These are phyloP conservation scores for Cryptocheilus praepositus DNA, from an alignment of 2,888 invertebrate species.

Conservation along the genomic window DNA sequence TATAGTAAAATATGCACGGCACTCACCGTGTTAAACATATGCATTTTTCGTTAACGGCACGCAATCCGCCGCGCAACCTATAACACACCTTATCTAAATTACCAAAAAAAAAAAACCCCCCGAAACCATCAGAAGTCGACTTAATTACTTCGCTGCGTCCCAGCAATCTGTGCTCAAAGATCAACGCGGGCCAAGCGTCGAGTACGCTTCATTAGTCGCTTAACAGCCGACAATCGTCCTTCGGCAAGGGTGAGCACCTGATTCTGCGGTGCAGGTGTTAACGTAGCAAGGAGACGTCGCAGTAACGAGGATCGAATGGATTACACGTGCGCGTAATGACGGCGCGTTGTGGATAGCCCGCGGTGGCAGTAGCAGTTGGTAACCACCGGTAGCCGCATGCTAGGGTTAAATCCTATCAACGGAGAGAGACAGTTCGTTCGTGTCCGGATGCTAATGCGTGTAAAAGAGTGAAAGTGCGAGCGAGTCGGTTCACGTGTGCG, in stretches of 20 bases:
- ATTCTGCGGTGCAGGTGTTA: constrained; percentile 45
- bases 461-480: not conserved
- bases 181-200: constrained; percentile 11
- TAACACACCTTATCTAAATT: too few relatives aligned
- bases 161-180: too few relatives aligned
- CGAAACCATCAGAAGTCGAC: too few relatives aligned
- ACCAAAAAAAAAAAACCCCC: too few relatives aligned
- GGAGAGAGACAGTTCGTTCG: constrained; percentile 24
- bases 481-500: not conserved
- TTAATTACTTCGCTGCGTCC: too few relatives aligned
- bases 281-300: constrained; percentile 36
- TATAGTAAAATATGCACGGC: too few relatives aligned
- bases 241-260: constrained; percentile 20
- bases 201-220: constrained; percentile 31
- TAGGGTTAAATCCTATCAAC: constrained; percentile 60
- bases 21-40: too few relatives aligned
- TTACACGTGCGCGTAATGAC: constrained; percentile 61
- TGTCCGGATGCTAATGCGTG: constrained; percentile 30
- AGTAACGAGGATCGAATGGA: constrained; percentile 62
- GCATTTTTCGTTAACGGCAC: too few relatives aligned
- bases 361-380: constrained; percentile 43
- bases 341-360: constrained; percentile 32
- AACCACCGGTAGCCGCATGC: constrained; percentile 38
- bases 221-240: constrained; percentile 13
- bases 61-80: too few relatives aligned